Percentiles rank a stretch among this genome's conserved stretches.
phyloP scores from a whole-genome alignment of 2,797 vertebrate genomes.

The Gobionotothen gibberifrons region DNA sequence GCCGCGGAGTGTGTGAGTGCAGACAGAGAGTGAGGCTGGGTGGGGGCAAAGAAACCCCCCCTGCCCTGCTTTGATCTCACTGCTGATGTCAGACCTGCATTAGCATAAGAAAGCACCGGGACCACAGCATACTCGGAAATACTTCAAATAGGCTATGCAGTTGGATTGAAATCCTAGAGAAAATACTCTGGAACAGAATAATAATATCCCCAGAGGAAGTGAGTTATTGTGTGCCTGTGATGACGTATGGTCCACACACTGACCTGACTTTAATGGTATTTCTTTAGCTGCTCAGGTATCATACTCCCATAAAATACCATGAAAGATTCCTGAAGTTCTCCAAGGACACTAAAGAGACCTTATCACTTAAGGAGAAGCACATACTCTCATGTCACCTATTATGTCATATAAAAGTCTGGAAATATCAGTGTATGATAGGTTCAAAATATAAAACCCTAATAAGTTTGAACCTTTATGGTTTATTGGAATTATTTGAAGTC shows the following conservation, averaged over 20 bases:
- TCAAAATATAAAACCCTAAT: neutral
- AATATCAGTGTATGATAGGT: neutral
- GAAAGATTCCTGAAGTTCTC: constrained; percentile 12
- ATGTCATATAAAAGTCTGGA: neutral
- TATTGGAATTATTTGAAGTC: too few relatives aligned
- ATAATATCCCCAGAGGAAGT: constrained; percentile 27
- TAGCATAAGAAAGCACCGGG: constrained; percentile 90
- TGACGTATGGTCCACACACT: constrained; percentile 30
- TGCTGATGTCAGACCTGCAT: constrained; percentile 90
- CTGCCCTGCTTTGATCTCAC: constrained; percentile 87
- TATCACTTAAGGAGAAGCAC: constrained; percentile 5
- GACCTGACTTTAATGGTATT: constrained; percentile 32
- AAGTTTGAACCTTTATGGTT: neutral
- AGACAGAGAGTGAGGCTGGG: constrained; percentile 18
- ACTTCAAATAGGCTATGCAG: neutral
- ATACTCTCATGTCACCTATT: neutral
- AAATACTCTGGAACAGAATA: neutral
- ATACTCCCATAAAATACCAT: constrained; percentile 16
- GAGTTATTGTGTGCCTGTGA: constrained; percentile 16
- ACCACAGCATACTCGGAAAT: constrained; percentile 24
- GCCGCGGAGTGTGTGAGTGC: constrained; percentile 21
- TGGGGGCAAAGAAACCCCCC: constrained; percentile 76
- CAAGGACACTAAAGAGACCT: constrained; percentile 5
- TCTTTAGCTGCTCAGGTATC: constrained; percentile 30
- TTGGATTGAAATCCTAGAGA: neutral